phyloP scores from a whole-genome alignment of 2,797 vertebrate genomes.

The Naso thynnoides region DNA sequence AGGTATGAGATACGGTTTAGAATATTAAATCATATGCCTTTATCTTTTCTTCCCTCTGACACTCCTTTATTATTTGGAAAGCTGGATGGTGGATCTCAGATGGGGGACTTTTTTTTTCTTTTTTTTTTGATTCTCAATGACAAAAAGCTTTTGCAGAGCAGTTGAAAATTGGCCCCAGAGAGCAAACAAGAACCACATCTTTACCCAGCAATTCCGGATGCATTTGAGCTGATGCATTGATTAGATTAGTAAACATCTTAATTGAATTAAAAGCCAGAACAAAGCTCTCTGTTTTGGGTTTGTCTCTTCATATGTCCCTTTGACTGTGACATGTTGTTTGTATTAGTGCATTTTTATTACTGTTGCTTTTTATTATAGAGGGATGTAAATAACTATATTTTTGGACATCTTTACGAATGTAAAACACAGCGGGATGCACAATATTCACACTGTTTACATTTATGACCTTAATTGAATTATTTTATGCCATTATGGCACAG shows the following conservation, averaged over 20 bases:
- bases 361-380: conserved; percentile 56
- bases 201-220: conserved; percentile 79
- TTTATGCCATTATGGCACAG: conserved; percentile 39
- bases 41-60: conserved; percentile 14
- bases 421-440: conserved; percentile 32
- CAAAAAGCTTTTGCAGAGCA: conserved; percentile 74
- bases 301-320: conserved; percentile 64
- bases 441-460: conserved; percentile 43
- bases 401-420: conserved; percentile 27
- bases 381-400: conserved; percentile 43
- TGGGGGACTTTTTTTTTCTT: conserved; percentile 22
- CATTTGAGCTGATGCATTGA: conserved; percentile 81
- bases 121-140: conserved; percentile 61
- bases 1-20: conserved; percentile 4
- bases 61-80: conserved; percentile 40
- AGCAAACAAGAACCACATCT: conserved; percentile 83
- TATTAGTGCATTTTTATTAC: conserved; percentile 67
- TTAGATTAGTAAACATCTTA: conserved; percentile 84
- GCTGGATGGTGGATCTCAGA: conserved; percentile 40
- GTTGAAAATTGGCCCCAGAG: conserved; percentile 82
- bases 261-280: conserved; percentile 82
- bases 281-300: conserved; percentile 69
- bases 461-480: conserved; percentile 54
- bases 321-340: conserved; percentile 71
- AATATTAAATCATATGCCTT: not conserved